A percentile compares a stretch with the other conserved stretches of the same genome.
phyloP scores from a whole-genome alignment of 2,797 vertebrate species.

The Florisuga fusca region DNA sequence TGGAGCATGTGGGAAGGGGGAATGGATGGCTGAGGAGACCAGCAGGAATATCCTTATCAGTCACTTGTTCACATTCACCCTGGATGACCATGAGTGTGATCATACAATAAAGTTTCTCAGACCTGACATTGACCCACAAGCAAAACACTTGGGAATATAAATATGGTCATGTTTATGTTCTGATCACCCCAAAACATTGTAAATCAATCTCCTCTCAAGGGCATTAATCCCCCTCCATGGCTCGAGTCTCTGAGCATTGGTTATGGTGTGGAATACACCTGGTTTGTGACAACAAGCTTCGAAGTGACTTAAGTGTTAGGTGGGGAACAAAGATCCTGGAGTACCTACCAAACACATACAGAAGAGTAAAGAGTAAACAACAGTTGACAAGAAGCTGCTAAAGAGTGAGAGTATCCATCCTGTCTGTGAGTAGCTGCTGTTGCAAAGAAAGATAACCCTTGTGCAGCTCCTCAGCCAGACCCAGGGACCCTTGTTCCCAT shows the following conservation, averaged over 20 bases:
- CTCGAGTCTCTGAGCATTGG: not conserved
- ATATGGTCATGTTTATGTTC: not conserved
- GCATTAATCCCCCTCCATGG: not conserved
- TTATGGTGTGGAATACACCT: not conserved
- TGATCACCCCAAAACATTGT: not conserved
- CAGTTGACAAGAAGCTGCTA: not conserved
- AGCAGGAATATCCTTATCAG: not conserved
- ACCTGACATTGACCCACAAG: not conserved
- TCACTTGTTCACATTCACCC: not conserved
- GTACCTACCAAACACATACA: not conserved
- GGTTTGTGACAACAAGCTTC: not conserved
- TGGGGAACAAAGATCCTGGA: not conserved
- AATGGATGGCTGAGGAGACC: not conserved
- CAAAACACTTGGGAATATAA: not conserved
- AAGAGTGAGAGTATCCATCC: not conserved
- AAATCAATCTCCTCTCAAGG: not conserved
- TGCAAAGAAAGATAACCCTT: not conserved
- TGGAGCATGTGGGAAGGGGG: not conserved
- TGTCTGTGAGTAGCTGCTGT: not conserved
- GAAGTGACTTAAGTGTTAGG: not conserved
- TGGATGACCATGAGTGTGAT: not conserved
- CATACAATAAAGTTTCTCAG: not conserved
- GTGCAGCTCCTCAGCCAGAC: not conserved
- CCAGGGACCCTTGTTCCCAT: not conserved
- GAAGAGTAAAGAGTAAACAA: not conserved